Evolutionary conservation across 2,888 invertebrate genomes (phyloP), one percentile per base, ranked within the genome.

Genomic region (Perdita meconis): DNA sequence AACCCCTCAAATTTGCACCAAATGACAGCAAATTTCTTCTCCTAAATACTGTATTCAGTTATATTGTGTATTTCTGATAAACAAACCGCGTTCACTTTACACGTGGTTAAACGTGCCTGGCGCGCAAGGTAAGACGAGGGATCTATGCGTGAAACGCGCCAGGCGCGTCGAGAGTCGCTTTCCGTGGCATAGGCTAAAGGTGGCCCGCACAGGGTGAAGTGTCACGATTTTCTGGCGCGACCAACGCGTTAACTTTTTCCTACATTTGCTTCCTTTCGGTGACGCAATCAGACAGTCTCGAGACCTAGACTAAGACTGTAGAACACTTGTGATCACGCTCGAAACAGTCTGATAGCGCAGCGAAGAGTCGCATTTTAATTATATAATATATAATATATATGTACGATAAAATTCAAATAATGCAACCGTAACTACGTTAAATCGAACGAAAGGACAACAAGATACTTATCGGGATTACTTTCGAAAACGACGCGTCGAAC

Each of bases 381-480:
- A 68, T 76, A 47, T 19, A 10, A 78, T 61, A 78, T 71, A 69
- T 10, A 55, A 73, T 74, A 51, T 47, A 77, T 81, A 80, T 81
- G 80, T 82, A 77, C 65, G 79, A 85, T 87, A 87, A 76, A 87
- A 86, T 87, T 82, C 82, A 85, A 82, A 86, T 82, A 81, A 86
- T 83, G 67, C 83, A 86, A 87, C 78, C 73, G 69, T 66, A 80
- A 61, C 78, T 80, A 82, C 76, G 53, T 79, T 80, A 63, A 84
- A 73, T 77, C 76, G 80, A 84, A 84, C 84, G 53, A 72, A 84
- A 80, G 60, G 65, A 84, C 78, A 84, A 84, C 84, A 80, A 80
- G 78, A 74, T 82, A 84, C 34, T 69, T 76, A 75, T 73, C 78
- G 36, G 56, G 44, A 26, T 75, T 84, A 84, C 84, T 84, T 84